phyloP scores from a whole-genome alignment of 2,113 vertebrate genomes.

The Meles meles region DNA sequence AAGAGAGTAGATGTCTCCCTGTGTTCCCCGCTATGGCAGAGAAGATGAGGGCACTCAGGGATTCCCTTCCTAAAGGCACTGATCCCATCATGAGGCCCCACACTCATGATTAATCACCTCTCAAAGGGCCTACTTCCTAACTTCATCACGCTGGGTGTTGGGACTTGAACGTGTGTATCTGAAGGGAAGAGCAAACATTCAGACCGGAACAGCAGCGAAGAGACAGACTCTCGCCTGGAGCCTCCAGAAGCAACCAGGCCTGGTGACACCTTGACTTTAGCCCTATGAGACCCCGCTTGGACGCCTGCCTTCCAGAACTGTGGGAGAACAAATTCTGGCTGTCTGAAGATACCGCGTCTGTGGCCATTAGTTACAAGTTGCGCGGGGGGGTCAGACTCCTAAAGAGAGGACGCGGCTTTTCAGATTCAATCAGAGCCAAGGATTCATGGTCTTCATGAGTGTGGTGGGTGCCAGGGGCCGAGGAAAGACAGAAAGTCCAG shows the following conservation, averaged over 20 bases:
- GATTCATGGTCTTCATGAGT: not conserved
- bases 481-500: not conserved
- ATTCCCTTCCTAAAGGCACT: not conserved
- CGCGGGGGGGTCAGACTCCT: too few relatives aligned
- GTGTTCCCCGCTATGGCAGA: fast-evolving
- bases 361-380: not conserved
- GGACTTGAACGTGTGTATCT: not conserved
- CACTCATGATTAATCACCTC: not conserved
- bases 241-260: not conserved
- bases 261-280: not conserved
- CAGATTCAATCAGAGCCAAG: not conserved
- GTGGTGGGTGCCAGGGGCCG: too few relatives aligned
- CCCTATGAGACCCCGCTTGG: fast-evolving
- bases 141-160: not conserved
- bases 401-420: not conserved
- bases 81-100: not conserved
- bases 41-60: not conserved
- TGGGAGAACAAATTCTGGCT: not conserved
- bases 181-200: not conserved
- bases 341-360: not conserved
- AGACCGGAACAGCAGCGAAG: not conserved
- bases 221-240: not conserved
- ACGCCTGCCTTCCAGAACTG: not conserved
- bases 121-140: not conserved
- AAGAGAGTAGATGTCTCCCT: not conserved